These are phyloP conservation scores for Psylliodes chrysocephalus DNA, from an alignment of 2,888 invertebrate species.

Conservation along the genomic window DNA sequence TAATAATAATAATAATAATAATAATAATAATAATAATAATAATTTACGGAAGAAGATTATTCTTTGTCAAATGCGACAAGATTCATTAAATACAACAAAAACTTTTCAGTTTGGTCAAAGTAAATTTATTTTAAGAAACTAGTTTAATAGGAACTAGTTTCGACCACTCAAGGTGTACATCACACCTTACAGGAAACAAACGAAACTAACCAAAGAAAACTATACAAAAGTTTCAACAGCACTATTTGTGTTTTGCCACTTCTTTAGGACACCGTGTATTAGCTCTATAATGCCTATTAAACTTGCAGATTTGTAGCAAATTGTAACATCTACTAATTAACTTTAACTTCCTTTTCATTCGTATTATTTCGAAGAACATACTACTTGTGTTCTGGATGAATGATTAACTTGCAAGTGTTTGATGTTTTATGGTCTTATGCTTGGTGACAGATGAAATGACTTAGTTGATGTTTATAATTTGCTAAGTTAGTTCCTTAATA, in stretches of 20 bases:
- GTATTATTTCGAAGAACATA: slow-evolving; percentile 22
- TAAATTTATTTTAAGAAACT: no score
- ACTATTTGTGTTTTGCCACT: neutral
- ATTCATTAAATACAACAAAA: no score
- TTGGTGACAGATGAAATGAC: neutral
- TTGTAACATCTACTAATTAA: slow-evolving; percentile 13
- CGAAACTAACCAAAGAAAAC: neutral
- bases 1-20: no score
- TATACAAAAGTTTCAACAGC: neutral
- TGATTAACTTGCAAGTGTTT: slow-evolving; percentile 37
- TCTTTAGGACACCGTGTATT: neutral
- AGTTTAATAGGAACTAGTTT: no score
- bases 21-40: no score
- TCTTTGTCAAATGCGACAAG: no score
- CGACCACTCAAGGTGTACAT: no score
- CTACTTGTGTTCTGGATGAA: slow-evolving; percentile 40
- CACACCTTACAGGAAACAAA: no score
- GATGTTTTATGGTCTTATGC: slow-evolving; percentile 10
- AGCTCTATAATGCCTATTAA: neutral
- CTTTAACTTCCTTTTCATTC: neutral
- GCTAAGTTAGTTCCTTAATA: no score
- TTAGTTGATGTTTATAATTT: no score
- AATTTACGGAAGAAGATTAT: no score
- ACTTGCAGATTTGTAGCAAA: slow-evolving; percentile 2
- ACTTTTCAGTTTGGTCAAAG: no score